A percentile compares a stretch with the other conserved stretches of the same genome.
Conservation (phyloP, 2,888 invertebrate genomes). For the Lapara coniferarum region DNA sequence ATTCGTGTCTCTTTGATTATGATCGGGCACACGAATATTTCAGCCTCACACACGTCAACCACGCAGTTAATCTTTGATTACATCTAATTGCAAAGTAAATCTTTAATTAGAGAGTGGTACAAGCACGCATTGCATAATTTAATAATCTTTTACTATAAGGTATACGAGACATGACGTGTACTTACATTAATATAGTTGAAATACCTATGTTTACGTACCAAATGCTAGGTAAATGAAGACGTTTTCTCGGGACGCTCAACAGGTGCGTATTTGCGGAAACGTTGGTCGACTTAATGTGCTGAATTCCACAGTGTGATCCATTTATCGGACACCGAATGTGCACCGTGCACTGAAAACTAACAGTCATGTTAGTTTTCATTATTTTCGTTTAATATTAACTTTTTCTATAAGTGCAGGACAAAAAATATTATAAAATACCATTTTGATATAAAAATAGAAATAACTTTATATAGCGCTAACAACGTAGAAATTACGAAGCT, state of each 20-base stretch:
- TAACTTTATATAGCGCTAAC: too few relatives aligned
- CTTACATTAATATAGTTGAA: too few relatives aligned
- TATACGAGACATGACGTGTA: background rate
- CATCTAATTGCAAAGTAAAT: conserved; percentile 19
- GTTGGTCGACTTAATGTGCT: conserved; percentile 39
- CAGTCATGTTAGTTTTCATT: background rate
- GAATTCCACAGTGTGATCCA: conserved; percentile 48
- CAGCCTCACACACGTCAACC: conserved; percentile 14
- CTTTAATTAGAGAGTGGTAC: conserved; percentile 1
- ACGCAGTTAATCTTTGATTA: conserved; percentile 19
- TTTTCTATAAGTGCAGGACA: too few relatives aligned
- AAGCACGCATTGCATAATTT: background rate
- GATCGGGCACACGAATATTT: conserved; percentile 5
- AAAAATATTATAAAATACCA: too few relatives aligned
- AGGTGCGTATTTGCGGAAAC: conserved; percentile 44
- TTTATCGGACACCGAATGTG: conserved; percentile 43
- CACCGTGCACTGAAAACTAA: conserved; percentile 32
- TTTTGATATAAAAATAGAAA: too few relatives aligned
- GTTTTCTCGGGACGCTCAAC: conserved; percentile 1
- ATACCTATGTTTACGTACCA: background rate
- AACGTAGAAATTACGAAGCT: too few relatives aligned
- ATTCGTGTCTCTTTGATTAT: conserved; percentile 33
- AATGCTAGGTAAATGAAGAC: background rate
- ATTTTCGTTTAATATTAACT: too few relatives aligned
- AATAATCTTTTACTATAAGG: background rate